Conservation (phyloP, 2,797 vertebrate species). For the Megaceryle alcyon region DNA sequence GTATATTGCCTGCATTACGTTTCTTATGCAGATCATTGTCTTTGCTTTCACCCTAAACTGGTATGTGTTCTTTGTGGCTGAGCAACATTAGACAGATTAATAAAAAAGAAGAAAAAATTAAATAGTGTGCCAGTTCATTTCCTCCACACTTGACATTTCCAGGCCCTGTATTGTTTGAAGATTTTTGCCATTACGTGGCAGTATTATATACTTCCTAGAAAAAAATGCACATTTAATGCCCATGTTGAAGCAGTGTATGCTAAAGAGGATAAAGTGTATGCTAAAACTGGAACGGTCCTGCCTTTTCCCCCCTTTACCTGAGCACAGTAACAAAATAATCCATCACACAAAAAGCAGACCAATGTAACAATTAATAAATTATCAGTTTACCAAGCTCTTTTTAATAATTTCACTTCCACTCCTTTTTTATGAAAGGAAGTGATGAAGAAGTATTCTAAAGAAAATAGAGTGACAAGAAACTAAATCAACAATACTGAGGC, state of each 20-base stretch:
- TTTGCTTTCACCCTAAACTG: background rate
- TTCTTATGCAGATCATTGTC: background rate
- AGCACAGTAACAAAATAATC: background rate
- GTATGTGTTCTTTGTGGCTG: background rate
- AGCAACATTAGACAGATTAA: background rate
- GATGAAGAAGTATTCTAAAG: background rate
- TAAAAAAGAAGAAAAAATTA: background rate
- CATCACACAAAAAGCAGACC: background rate
- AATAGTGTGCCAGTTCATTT: background rate
- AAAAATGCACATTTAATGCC: background rate
- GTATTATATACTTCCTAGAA: background rate
- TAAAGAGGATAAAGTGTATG: no score
- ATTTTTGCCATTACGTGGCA: background rate
- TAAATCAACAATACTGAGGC: background rate
- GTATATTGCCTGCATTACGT: background rate
- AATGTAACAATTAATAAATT: background rate
- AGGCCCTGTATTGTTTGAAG: background rate
- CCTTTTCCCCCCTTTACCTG: background rate
- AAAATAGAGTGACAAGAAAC: background rate
- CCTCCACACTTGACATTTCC: slow-evolving; percentile 19
- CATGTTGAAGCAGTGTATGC: background rate
- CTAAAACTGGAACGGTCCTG: background rate
- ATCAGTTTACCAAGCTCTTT: background rate
- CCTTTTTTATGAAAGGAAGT: background rate
- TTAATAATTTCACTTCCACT: background rate